Evolutionary conservation across 2,888 invertebrate genomes (phyloP).

Genomic region (Rhagonycha lutea): DNA sequence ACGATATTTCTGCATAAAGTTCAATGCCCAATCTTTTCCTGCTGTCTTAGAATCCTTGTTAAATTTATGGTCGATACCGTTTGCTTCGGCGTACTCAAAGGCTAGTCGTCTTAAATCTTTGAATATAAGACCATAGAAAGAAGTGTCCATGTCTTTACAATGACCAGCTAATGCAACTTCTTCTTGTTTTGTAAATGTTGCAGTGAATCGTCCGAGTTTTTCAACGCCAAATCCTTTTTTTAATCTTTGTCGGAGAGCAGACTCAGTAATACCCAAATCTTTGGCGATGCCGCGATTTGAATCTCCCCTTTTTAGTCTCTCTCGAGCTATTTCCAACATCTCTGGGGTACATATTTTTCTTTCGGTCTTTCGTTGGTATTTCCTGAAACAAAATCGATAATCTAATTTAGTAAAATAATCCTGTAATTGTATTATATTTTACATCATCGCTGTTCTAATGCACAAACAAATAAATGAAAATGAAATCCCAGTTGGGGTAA

Average conservation of each 20-base stretch:
- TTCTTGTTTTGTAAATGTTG: too few species aligned
- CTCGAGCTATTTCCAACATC: neutral
- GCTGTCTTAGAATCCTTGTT: neutral
- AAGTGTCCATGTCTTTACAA: neutral
- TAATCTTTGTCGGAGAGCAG: neutral
- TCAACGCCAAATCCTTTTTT: neutral
- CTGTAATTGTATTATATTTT: too few species aligned
- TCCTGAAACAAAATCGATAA: too few species aligned
- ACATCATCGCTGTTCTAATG: too few species aligned
- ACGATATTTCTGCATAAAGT: neutral
- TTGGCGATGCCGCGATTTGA: neutral
- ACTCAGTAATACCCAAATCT: neutral
- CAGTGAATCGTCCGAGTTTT: neutral
- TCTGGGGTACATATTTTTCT: neutral
- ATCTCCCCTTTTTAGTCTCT: neutral
- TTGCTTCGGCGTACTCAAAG: constrained; percentile 3
- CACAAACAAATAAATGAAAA: too few species aligned
- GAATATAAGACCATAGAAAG: constrained; percentile 21
- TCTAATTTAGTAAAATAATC: too few species aligned
- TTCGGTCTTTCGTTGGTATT: neutral
- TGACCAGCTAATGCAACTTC: too few species aligned
- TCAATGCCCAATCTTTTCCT: neutral
- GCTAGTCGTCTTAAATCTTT: neutral
- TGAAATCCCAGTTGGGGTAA: too few species aligned
- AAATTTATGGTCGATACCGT: constrained; percentile 5